Conservation (phyloP, 2,888 invertebrate genomes). For the Drosophila pseudotalamancana region DNA sequence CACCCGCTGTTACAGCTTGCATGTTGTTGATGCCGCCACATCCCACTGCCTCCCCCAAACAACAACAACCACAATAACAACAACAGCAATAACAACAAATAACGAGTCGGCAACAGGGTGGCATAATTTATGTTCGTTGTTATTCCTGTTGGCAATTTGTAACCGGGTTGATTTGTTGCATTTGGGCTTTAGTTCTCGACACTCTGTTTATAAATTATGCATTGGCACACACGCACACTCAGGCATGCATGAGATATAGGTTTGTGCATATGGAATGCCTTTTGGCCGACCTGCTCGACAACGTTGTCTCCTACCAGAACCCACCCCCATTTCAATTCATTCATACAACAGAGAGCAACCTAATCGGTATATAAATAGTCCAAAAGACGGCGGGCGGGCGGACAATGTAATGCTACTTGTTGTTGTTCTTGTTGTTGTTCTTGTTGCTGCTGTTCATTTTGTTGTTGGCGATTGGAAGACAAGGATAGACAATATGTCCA, state of each 20-base stretch:
- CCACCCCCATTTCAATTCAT: slow-evolving; percentile 28
- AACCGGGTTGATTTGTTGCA: slow-evolving; percentile 23
- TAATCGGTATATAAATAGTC: slow-evolving; percentile 62
- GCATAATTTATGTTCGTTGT: slow-evolving; percentile 17
- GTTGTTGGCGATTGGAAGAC: slow-evolving; percentile 2
- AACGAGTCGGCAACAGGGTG: slow-evolving; percentile 2
- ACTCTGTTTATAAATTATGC: slow-evolving; percentile 32
- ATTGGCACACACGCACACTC: slow-evolving; percentile 5
- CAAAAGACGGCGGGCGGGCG: slow-evolving; percentile 12
- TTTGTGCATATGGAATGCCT: not conserved
- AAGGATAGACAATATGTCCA: slow-evolving; percentile 2
- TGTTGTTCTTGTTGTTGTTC: slow-evolving; percentile 9
- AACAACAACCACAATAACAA: not conserved
- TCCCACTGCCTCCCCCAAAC: not conserved
- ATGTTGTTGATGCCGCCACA: slow-evolving; percentile 9
- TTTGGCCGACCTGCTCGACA: slow-evolving; percentile 4
- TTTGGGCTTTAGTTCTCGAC: slow-evolving; percentile 19
- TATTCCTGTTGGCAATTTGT: slow-evolving; percentile 2
- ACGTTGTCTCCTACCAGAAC: not conserved
- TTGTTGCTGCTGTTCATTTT: not conserved
- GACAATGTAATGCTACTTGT: slow-evolving; percentile 22
- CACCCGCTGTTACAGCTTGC: slow-evolving; percentile 20
- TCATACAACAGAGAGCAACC: slow-evolving; percentile 32
- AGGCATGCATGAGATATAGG: not conserved
- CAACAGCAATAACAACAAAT: too few species aligned